phyloP scores from a whole-genome alignment of 1,140 invertebrate species.

The Diploscapter pachys region DNA sequence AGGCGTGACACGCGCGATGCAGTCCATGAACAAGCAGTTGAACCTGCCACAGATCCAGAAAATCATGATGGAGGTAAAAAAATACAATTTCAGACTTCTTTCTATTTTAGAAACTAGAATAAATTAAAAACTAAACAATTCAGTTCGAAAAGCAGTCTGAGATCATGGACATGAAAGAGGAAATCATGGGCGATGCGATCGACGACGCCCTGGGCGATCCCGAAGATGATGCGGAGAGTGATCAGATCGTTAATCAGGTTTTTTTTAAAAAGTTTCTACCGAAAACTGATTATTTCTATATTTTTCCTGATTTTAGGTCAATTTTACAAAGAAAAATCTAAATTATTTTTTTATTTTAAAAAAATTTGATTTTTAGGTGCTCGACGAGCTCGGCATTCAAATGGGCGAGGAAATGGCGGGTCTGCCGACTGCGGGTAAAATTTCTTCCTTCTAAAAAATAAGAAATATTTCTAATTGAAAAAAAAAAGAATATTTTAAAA shows the following conservation, averaged over 20 bases:
- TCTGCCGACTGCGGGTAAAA: slow-evolving; percentile 71
- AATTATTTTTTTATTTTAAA: neutral
- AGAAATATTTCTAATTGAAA: too few relatives aligned
- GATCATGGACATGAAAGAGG: slow-evolving; percentile 99
- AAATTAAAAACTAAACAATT: slow-evolving; percentile 61
- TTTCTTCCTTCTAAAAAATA: too few relatives aligned
- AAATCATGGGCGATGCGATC: slow-evolving; percentile 99
- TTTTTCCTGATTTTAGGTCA: too few relatives aligned
- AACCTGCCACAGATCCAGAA: slow-evolving; percentile 98
- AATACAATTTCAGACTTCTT: neutral
- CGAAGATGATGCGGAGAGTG: slow-evolving; percentile 92
- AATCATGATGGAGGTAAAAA: slow-evolving; percentile 79
- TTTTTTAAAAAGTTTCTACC: too few relatives aligned
- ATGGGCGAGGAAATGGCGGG: slow-evolving; percentile 81
- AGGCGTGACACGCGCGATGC: slow-evolving; percentile 96
- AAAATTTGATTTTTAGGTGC: slow-evolving; percentile 70
- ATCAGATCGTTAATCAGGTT: slow-evolving; percentile 52
- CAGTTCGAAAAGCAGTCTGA: slow-evolving; percentile 99
- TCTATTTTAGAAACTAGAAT: too few relatives aligned
- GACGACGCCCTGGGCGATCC: slow-evolving; percentile 98
- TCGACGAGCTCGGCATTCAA: slow-evolving; percentile 94
- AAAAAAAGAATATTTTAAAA: too few relatives aligned
- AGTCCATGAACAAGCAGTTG: slow-evolving; percentile 90
- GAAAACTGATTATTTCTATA: too few relatives aligned
- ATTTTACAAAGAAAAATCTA: neutral